Base-by-base conservation (phyloP, 2,797 vertebrate genomes). In the Craterocephalus amniculus region DNA sequence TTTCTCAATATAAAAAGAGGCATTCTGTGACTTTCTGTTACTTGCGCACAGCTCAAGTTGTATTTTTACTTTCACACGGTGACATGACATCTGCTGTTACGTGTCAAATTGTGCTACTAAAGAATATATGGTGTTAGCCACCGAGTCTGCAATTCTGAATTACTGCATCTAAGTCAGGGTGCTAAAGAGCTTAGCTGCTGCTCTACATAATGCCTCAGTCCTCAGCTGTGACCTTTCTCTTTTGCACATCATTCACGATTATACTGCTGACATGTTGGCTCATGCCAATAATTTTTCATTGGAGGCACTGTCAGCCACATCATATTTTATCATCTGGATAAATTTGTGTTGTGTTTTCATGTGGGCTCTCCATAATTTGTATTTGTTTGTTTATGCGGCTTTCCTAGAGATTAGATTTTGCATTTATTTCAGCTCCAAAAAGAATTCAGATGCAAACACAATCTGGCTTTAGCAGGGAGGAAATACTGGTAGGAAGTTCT, bases 251-350 rank as follows among this genome's bases (percentile, higher is more conserved):
- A 87, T 82, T 91, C 89, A 91, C 72, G 49, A 89, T 91, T 92
- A 90, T 82, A 87, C 86, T 73, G 88, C 88, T 88, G 91, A 92
- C 90, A 91, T 88, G 89, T 92, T 90, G 89, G 89, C 90, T 90
- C 86, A 89, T 89, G 88, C 86, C 89, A 92, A 89, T 93, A 86
- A 91, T 91, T 87, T 90, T 91, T 92, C 90, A 91, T 89, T 83
- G 89, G 79, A 82, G 81, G 68, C 87, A 78, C 52, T 91, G 89
- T 90, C 89, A 91, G 80, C 83, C 83, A 88, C 88, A 88, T 89
- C 87, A 88, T 90, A 91, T 90, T 91, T 91, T 91, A 90, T 90
- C 83, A 88, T 89, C 88, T 87, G 87, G 87, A 90, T 88, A 87
- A 85, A 88, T 89, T 87, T 88, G 83, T 81, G 90, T 86, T 86